Base-by-base conservation (phyloP, 1,140 invertebrate species). In the Homalodisca vitripennis region DNA sequence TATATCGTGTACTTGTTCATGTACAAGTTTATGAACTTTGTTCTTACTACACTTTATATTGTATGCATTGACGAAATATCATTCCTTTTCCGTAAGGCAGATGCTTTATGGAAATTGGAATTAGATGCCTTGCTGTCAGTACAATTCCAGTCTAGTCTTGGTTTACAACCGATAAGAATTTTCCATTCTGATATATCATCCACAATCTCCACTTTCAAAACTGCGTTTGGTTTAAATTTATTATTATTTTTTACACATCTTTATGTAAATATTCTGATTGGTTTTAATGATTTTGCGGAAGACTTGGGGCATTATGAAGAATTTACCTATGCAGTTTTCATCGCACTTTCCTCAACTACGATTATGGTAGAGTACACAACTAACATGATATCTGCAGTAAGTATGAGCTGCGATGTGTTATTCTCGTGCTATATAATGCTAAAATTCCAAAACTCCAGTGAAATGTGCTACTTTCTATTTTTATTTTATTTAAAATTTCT, bases 151-250 rank as follows among this genome's bases (percentile, higher is more conserved):
- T 27, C 6, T 24, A 60, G 13, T 27, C 27, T 60, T 2, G n/a
- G n/a, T n/a, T n/a, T n/a, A n/a, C 55, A 60, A n/a, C 24, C 55
- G 14, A 30, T 30, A 13, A 60, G 55, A 60, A 60, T 60, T n/a
- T 60, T 60, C 29, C 55, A 60, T n/a, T 14, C 14, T 27, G 55
- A 60, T 27, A 60, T 60, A 10, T 60, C 55, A 27, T 60, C 55
- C 14, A 24, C 24, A 2, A 27, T 60, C 13, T 26, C 10, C 10
- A 30, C 29, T 12, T 60, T 60, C 29, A 27, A 60, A 30, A 26
- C 13, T 2, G 22, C 55, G 26, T 60, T 60, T 26, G 26, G 55
- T 29, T 14, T 60, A 60, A 60, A 60, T 29, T 2, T 60, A 27
- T n/a, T 60, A 6, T 60, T 60, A 30, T 60, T 27, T 26, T 27